Conservation (phyloP, 2,888 invertebrate genomes). For the Parnassius mnemosyne region DNA sequence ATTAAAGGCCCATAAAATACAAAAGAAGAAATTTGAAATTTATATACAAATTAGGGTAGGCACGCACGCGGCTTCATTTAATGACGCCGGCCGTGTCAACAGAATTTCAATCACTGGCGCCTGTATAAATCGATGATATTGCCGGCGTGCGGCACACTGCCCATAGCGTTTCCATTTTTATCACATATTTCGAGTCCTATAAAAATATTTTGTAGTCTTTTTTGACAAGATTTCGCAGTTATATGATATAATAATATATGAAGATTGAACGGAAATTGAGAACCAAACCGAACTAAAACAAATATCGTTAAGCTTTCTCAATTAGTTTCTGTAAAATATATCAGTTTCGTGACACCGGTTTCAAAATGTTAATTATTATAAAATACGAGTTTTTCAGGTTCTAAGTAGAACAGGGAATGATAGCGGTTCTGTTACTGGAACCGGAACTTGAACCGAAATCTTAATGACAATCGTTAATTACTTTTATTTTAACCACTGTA, state of each 20-base stretch:
- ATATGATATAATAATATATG: background rate
- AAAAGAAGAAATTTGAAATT: slow-evolving; percentile 14
- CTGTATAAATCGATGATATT: slow-evolving; percentile 19
- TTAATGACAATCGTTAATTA: too few relatives aligned
- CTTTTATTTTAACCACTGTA: too few relatives aligned
- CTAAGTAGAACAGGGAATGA: too few relatives aligned
- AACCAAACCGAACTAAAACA: too few relatives aligned
- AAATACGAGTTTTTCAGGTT: too few relatives aligned
- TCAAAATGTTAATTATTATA: too few relatives aligned
- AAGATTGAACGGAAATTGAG: too few relatives aligned
- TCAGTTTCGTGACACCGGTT: too few relatives aligned
- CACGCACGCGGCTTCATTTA: slow-evolving; percentile 10
- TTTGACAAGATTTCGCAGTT: slow-evolving; percentile 10
- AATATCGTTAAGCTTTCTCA: too few relatives aligned
- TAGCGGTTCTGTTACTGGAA: too few relatives aligned
- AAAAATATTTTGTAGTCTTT: slow-evolving; percentile 15
- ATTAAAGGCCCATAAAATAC: slow-evolving; percentile 7
- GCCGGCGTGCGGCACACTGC: slow-evolving; percentile 17
- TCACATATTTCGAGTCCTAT: slow-evolving; percentile 18
- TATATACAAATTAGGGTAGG: slow-evolving; percentile 15
- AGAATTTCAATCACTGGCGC: slow-evolving; percentile 25
- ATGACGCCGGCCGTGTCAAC: slow-evolving; percentile 25
- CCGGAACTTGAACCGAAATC: too few relatives aligned
- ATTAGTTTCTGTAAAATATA: too few relatives aligned
- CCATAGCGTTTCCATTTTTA: slow-evolving; percentile 18